Base-by-base conservation (phyloP, 1,140 invertebrate genomes). In the Latrodectus geometricus region DNA sequence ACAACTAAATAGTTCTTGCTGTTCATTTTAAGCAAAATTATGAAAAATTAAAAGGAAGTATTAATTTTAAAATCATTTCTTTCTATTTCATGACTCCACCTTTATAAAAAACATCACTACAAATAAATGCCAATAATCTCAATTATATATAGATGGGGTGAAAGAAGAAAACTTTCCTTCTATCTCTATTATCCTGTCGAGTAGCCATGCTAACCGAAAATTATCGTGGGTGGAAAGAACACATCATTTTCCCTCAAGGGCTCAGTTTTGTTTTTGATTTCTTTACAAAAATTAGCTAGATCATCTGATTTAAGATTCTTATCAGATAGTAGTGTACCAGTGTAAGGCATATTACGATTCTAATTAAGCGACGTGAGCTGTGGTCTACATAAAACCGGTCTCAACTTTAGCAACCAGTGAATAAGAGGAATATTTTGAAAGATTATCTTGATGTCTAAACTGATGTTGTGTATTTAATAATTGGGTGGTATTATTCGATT, bases 341-440 rank as follows among this genome's bases (percentile, higher is more conserved):
- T 68, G 48, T 79, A 68, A 56, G 68, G 65, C 54, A 17, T 76
- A 79, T 79, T 79, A 79, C 49, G 77, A 79, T 79, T 79, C 77
- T 79, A 79, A 79, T 79, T 79, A 79, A 9, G 65, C 66, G 12
- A 12, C 48, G 35, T 11, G 35, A 68, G 11, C 61, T 21, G 50
- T 79, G 77, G 35, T 68, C 77, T 68, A 79, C 77, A 68, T 79
- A 68, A 79, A 79, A 79, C 77, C 77, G 48, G 77, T 79, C 49
- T 69, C 56, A n/a, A 77, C 20, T 50, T 35, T 79, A 17, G 77
- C 61, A 50, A 79, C 77, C 68, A 68, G 77, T 65, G 20, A n/a
- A 69, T 56, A 61, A 61, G 52, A 61, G 75, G 52, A 77, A n/a
- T 23, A 3, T 35, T 35, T 35, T 35, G 35, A 3, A 35, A 35